Conservation (phyloP, 2,797 vertebrate genomes). For the Capromys pilorides region DNA sequence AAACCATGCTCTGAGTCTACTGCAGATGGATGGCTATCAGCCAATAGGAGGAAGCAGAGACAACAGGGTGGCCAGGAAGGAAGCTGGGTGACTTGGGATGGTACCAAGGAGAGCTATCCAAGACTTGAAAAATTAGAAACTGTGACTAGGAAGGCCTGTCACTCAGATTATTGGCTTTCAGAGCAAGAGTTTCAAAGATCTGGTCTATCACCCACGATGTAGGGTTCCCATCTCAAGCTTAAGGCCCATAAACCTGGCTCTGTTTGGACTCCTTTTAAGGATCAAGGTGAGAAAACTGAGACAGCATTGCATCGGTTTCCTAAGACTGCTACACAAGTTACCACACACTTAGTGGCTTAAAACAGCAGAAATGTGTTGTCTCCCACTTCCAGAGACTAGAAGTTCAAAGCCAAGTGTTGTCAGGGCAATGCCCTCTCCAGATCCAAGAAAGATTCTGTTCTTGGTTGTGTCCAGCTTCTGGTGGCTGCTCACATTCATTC, state of each 20-base stretch:
- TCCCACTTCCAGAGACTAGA: background rate
- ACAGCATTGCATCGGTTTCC: background rate
- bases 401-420: background rate
- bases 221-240: background rate
- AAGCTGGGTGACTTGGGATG: background rate
- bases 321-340: background rate
- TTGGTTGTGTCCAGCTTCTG: background rate
- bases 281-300: background rate
- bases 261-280: background rate
- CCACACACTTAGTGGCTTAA: background rate
- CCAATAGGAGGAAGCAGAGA: background rate
- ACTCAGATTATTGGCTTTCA: slow-evolving; percentile 7
- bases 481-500: background rate
- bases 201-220: background rate
- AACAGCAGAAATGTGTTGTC: background rate
- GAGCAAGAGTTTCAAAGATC: background rate
- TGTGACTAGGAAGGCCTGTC: background rate
- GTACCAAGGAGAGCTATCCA: background rate
- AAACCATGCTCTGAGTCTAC: background rate
- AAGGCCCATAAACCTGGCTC: background rate
- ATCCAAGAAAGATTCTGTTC: background rate
- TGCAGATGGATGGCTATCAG: background rate
- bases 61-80: background rate
- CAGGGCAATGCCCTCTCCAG: background rate
- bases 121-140: background rate